These are phyloP conservation scores for Alethe castanea DNA, from an alignment of 2,113 vertebrate genomes.

Conservation along the genomic window DNA sequence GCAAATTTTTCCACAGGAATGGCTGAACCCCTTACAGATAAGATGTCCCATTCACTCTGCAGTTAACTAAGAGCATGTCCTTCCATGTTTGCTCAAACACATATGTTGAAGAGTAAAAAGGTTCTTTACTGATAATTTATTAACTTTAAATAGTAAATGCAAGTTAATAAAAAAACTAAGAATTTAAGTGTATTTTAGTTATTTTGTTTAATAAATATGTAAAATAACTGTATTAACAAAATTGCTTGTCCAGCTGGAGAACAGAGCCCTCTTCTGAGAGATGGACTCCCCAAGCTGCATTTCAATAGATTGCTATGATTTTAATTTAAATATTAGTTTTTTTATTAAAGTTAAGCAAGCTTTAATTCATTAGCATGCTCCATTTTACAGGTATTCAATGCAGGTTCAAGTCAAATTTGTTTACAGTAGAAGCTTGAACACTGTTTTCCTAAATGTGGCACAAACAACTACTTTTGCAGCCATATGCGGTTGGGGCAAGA, in stretches of 20 bases:
- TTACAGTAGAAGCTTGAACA: not conserved
- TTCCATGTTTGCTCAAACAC: not conserved
- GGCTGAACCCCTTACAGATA: not conserved
- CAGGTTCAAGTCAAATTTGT: slow-evolving; percentile 10
- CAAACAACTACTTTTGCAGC: slow-evolving; percentile 34
- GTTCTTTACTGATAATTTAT: not conserved
- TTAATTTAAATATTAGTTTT: not conserved
- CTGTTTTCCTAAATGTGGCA: slow-evolving; percentile 10
- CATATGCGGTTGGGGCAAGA: not conserved
- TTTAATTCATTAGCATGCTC: not conserved
- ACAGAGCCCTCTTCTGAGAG: not conserved
- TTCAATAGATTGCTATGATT: not conserved
- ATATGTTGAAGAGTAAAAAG: not conserved
- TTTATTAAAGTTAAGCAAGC: not conserved
- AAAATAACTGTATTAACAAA: not conserved
- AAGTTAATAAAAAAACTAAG: not conserved
- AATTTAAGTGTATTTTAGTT: not conserved
- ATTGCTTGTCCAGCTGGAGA: not conserved
- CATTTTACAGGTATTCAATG: not conserved
- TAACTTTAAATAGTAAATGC: not conserved
- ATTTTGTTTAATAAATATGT: not conserved
- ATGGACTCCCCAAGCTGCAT: not conserved
- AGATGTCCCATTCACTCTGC: not conserved
- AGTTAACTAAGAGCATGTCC: not conserved
- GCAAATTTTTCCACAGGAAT: not conserved